Conservation (phyloP, 2,797 vertebrate genomes). For the Pterois miles region DNA sequence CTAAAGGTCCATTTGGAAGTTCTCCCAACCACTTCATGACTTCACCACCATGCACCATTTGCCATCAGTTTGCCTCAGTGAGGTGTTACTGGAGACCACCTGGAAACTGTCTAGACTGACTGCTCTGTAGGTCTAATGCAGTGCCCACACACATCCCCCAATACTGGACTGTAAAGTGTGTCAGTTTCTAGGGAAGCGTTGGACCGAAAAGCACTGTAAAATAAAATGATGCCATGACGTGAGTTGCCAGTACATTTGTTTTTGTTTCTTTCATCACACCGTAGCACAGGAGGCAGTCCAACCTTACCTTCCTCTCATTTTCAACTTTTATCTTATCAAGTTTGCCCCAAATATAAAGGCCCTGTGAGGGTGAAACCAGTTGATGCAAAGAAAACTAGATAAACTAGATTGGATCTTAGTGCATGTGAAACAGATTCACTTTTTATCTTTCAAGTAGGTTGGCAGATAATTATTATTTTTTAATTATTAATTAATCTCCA, state of each 20-base stretch:
- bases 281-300: background rate
- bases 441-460: background rate
- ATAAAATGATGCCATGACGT: background rate
- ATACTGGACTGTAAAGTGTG: background rate
- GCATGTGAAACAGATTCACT: background rate
- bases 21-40: slow-evolving; percentile 21
- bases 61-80: slow-evolving; percentile 30
- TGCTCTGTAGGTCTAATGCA: background rate
- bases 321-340: background rate
- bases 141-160: background rate
- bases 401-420: background rate
- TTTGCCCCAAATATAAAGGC: background rate
- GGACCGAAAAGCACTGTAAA: background rate
- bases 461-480: background rate
- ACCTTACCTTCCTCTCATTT: background rate
- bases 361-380: background rate
- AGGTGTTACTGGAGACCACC: slow-evolving; percentile 35
- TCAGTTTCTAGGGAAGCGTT: background rate
- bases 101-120: slow-evolving; percentile 41
- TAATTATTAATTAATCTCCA: background rate
- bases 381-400: background rate
- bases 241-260: background rate
- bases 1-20: slow-evolving; percentile 25
- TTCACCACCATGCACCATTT: slow-evolving; percentile 18
- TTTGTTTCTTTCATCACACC: background rate